Base-by-base conservation (phyloP, 2,888 invertebrate species). In the Phrixothrix hirtus region DNA sequence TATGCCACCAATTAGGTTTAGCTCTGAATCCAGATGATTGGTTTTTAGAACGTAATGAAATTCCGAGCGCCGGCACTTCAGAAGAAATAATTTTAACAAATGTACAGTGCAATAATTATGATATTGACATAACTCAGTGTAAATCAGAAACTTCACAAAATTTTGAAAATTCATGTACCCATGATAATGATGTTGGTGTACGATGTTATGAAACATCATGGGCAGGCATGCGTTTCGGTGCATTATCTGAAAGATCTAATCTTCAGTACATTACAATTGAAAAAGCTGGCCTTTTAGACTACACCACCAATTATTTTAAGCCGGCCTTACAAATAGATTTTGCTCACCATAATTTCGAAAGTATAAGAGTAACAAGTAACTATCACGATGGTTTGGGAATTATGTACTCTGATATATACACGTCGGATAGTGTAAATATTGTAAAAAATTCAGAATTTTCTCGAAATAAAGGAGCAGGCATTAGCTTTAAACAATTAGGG, bases 1-100 rank as follows among this genome's bases (percentile, higher is more conserved):
- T 92, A 1, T 99, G 99, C 68, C 91, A 96, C 74, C 97, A 98
- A 75, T 77, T 99, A 57, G 98, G 98, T 0, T 81, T 93, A 55
- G 91, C 91, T 0, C 81, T 96, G 10, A 95, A 98, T 74, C 95
- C 95, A 0, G 85, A 89, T 60, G 92, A 95, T 74, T 95, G 96
- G 93, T 84, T 84, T 58, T 78, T 95, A 62, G 89, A 92, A 69
- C 82, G 87, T 13, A 88, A 83, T 17, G 88, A 94, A 75, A 87
- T 94, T 61, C 92, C 93, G 0, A 80, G 79, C 25, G 88, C 89
- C 2, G 91, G 89, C 0, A 85, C 83, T 2, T 81, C 86, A 0
- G 89, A 90, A 73, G 84, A 87, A 55, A 85, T 93, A 2, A 75
- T 93, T 36, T 73, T 93, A 41, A 89, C 94, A 30, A 93, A 95